Percentiles rank a stretch among this genome's conserved stretches.
Evolutionary conservation across 1,140 invertebrate genomes (phyloP).

Genomic region (Druon quercuslanigerum): DNA sequence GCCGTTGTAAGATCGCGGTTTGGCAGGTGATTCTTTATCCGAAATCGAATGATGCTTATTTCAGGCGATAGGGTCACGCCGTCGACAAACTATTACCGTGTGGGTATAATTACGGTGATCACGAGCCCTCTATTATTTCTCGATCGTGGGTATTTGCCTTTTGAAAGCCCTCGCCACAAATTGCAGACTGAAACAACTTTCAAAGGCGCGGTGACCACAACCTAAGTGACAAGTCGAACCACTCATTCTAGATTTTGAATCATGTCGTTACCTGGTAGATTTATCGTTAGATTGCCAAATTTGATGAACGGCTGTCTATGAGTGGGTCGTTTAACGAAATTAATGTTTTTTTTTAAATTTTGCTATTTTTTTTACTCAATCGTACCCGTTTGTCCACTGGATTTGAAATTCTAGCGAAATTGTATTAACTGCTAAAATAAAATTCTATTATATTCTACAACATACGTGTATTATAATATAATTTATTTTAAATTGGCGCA

Average conservation of each 20-base stretch:
- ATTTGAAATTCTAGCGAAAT: background rate
- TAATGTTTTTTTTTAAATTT: background rate
- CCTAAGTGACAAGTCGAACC: conserved; percentile 25
- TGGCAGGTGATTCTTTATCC: conserved; percentile 46
- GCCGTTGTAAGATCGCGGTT: background rate
- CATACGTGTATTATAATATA: no score
- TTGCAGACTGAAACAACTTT: conserved; percentile 20
- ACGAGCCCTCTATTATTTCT: conserved; percentile 47
- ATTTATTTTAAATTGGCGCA: no score
- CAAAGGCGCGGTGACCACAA: conserved; percentile 4
- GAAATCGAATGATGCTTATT: conserved; percentile 47
- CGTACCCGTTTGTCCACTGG: background rate
- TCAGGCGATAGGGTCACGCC: conserved; percentile 34
- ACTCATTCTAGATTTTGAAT: conserved; percentile 14
- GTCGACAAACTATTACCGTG: conserved; percentile 50
- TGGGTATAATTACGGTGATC: conserved; percentile 57
- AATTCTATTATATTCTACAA: no score
- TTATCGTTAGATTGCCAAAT: background rate
- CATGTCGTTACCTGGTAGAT: conserved; percentile 8
- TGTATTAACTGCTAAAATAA: no score
- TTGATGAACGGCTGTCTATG: conserved; percentile 5
- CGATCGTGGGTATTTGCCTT: conserved; percentile 43
- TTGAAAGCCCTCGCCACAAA: conserved; percentile 26
- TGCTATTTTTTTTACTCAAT: background rate
- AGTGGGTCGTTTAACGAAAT: background rate